phyloP scores from a whole-genome alignment of 1,140 invertebrate genomes.

The Hycleus phaleratus region DNA sequence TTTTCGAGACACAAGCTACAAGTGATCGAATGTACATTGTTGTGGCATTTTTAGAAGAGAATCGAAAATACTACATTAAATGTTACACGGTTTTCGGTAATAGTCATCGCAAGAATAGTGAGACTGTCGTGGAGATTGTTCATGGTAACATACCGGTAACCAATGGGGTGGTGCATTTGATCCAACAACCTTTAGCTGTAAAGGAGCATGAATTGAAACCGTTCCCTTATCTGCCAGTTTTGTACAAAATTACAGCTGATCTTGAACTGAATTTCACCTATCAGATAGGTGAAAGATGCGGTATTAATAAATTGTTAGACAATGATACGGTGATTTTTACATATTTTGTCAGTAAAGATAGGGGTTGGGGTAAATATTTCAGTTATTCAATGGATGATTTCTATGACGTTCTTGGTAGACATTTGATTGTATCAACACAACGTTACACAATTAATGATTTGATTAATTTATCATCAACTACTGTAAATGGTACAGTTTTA shows the following conservation, averaged over 20 bases:
- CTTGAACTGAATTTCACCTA: constrained; percentile 16
- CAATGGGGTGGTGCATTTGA: constrained; percentile 85
- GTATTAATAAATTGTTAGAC: neutral
- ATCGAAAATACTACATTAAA: constrained; percentile 65
- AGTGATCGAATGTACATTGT: constrained; percentile 75
- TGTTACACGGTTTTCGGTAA: constrained; percentile 73
- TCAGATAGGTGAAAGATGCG: neutral
- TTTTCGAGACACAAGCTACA: constrained; percentile 67
- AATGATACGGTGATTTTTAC: constrained; percentile 2
- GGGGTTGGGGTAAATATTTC: constrained; percentile 3
- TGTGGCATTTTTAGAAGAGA: constrained; percentile 42
- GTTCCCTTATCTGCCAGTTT: constrained; percentile 23
- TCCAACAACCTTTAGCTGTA: constrained; percentile 45
- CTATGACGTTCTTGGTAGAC: constrained; percentile 1
- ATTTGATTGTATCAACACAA: constrained; percentile 7
- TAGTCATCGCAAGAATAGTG: constrained; percentile 62
- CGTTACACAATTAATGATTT: constrained; percentile 10
- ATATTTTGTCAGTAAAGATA: constrained; percentile 11
- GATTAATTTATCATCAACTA: neutral
- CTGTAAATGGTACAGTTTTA: neutral
- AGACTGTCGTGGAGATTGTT: constrained; percentile 74
- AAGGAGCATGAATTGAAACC: constrained; percentile 17
- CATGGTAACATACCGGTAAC: constrained; percentile 80
- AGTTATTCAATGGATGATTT: neutral
- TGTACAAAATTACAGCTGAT: constrained; percentile 20